Percentiles rank a stretch among this genome's conserved stretches.
Evolutionary conservation across 2,888 invertebrate genomes (phyloP).

Genomic region (Nezara viridula): DNA sequence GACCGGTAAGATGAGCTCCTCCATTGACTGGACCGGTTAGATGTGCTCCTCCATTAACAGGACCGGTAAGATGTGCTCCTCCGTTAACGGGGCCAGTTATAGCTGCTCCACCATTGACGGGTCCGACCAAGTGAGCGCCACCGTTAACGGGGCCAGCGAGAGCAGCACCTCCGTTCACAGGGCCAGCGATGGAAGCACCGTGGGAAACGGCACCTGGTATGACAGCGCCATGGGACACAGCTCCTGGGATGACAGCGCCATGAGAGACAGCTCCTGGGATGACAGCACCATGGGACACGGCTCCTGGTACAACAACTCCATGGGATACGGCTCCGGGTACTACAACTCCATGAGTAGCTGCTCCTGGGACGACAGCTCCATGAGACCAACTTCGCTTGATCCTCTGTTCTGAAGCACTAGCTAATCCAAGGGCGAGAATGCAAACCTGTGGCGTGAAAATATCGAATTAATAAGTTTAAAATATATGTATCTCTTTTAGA

Average conservation of each 20-base stretch:
- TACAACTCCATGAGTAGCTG: background rate
- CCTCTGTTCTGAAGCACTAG: constrained; percentile 22
- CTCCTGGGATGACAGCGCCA: background rate
- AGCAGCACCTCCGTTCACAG: background rate
- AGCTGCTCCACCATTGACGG: background rate
- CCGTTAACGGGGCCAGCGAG: background rate
- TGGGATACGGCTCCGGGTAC: constrained; percentile 2
- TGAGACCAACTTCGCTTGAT: background rate
- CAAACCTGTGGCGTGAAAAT: background rate
- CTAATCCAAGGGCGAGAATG: background rate
- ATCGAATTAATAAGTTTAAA: background rate
- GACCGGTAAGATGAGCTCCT: background rate
- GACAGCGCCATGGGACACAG: background rate
- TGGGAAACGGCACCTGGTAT: background rate
- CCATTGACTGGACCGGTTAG: background rate
- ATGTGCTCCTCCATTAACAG: background rate
- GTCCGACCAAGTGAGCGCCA: background rate
- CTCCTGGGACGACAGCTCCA: constrained; percentile 19
- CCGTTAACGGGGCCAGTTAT: background rate
- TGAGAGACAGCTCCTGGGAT: constrained; percentile 4
- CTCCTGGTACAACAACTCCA: constrained; percentile 20
- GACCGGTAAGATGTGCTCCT: background rate
- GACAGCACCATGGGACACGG: background rate
- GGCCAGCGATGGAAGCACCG: background rate
- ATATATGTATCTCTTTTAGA: background rate